phyloP scores from a whole-genome alignment of 2,888 invertebrate genomes.

The Eupithecia vulgata region DNA sequence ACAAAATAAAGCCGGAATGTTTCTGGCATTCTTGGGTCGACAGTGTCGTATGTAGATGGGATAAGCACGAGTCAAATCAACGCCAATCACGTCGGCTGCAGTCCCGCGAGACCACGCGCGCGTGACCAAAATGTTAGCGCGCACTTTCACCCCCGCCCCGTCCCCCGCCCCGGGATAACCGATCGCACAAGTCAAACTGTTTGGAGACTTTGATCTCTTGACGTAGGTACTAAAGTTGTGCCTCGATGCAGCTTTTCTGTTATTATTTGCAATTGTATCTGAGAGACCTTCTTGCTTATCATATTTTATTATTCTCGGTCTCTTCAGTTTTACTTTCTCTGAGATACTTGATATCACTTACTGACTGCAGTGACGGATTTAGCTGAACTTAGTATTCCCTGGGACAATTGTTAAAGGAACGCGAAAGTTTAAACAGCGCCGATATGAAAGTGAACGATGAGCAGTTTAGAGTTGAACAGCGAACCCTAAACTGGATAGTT shows the following conservation, averaged over 20 bases:
- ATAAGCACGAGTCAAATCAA: constrained; percentile 45
- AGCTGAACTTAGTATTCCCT: constrained; percentile 7
- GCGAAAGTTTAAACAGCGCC: neutral
- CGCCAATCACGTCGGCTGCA: constrained; percentile 46
- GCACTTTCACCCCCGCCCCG: constrained; percentile 38
- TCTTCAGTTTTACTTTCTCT: neutral
- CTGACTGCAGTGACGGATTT: neutral
- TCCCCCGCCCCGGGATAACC: constrained; percentile 35
- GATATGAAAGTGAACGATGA: constrained; percentile 12
- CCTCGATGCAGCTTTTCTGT: constrained; percentile 11
- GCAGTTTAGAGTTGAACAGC: constrained; percentile 23
- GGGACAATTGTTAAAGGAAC: neutral
- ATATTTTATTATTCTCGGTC: neutral
- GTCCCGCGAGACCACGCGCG: constrained; percentile 46
- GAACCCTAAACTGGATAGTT: constrained; percentile 32
- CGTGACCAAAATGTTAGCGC: constrained; percentile 60
- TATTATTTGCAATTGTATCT: constrained; percentile 1
- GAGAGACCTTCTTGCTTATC: neutral
- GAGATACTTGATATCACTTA: neutral
- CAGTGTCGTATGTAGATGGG: constrained; percentile 36
- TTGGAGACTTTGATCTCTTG: constrained; percentile 31
- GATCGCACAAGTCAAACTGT: constrained; percentile 32
- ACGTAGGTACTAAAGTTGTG: constrained; percentile 19
- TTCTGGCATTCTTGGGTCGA: constrained; percentile 11
- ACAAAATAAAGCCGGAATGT: constrained; percentile 27